Conservation (phyloP, 2,888 invertebrate species). For the Coenonympha arcania region DNA sequence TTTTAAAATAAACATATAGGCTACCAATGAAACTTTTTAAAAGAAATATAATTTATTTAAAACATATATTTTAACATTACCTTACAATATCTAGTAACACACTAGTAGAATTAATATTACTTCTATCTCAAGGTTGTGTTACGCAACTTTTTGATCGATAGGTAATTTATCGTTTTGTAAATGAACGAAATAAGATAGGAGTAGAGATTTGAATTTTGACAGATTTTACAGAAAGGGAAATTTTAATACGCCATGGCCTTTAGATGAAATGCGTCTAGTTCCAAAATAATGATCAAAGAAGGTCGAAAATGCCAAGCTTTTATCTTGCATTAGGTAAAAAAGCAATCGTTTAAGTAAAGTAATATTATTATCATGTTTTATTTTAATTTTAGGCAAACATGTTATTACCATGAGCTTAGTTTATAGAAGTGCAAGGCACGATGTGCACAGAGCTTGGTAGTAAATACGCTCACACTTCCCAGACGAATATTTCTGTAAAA, state of each 20-base stretch:
- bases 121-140: too few species aligned
- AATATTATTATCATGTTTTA: slow-evolving; percentile 17
- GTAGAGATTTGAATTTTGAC: too few species aligned
- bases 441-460: slow-evolving; percentile 70
- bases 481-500: slow-evolving; percentile 60
- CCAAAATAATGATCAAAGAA: slow-evolving; percentile 1
- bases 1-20: too few species aligned
- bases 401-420: slow-evolving; percentile 49
- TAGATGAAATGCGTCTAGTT: not conserved
- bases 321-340: slow-evolving; percentile 16
- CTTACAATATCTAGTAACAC: too few species aligned
- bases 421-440: slow-evolving; percentile 60
- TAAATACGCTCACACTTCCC: slow-evolving; percentile 72
- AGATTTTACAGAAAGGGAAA: too few species aligned
- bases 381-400: slow-evolving; percentile 36
- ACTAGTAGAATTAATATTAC: too few species aligned
- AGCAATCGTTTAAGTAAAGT: slow-evolving; percentile 5
- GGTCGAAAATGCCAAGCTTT: slow-evolving; percentile 15
- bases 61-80: too few species aligned
- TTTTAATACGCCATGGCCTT: not conserved
- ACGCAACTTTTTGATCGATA: too few species aligned
- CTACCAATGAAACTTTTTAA: too few species aligned
- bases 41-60: too few species aligned
- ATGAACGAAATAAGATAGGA: too few species aligned
- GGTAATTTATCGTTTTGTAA: too few species aligned